Base-by-base conservation (phyloP, 2,888 invertebrate genomes). In the Suillia variegata region DNA sequence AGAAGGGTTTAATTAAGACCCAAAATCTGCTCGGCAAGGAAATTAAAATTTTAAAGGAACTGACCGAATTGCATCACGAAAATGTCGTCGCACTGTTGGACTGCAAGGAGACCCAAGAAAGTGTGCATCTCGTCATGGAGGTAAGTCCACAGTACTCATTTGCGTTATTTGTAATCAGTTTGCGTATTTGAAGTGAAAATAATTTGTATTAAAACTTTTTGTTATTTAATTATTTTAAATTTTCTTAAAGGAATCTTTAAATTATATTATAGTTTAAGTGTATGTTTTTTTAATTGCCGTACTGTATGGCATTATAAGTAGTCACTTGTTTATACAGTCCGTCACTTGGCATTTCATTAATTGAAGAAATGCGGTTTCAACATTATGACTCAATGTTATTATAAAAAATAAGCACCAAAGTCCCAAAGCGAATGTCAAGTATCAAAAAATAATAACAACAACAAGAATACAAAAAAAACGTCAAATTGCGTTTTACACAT, bases 121-220 rank as follows among this genome's bases (percentile, higher is more conserved):
- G 96, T 84, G 98, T 99, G 69, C 97, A 92, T 85, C 89, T 99
- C 75, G 96, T 99, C 74, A 99, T 99, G 97, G 98, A 99, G 89
- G 94, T 94, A 82, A 88, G 89, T 82, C 55, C 54, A 2, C 17
- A 42, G 5, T 1, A 48, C n/a, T n/a, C n/a, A n/a, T n/a, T n/a
- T n/a, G n/a, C n/a, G n/a, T n/a, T 8, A 12, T 26, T 61, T 31
- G 5, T 31, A 31, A 69, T 49, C 21, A 18, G 10, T 22, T 49
- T 21, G 21, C n/a, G 5, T 31, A 8, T 12, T 31, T 31, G 5
- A 31, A 31, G 12, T 31, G 12, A 8, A 31, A 5, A 31, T 31
- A 31, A 5, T 31, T 31, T 31, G 12, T 31, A 8, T 31, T 31
- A 8, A 31, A 48, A 22, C 21, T 31, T 34, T 45, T 47, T 26